Base-by-base conservation (phyloP, 2,888 invertebrate species). In the Ichneumoninae sp. region DNA sequence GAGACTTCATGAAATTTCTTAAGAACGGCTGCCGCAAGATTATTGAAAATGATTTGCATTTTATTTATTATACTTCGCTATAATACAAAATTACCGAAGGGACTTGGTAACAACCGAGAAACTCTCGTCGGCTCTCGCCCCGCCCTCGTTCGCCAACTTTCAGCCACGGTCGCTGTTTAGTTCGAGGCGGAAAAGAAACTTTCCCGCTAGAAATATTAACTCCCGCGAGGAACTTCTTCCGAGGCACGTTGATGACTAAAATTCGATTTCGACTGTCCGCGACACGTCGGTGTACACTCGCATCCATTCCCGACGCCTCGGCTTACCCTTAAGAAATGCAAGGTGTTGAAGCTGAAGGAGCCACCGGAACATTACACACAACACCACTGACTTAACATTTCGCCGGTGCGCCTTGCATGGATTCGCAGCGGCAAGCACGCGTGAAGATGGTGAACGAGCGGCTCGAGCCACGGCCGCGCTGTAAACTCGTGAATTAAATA, bases 401-500 rank as follows among this genome's bases (percentile, higher is more conserved):
- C 71, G 50, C 44, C 44, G 44, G 73, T 66, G 47, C 54, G 57
- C 40, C 47, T 44, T 44, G 66, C 66, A 63, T 40, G 33, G 54
- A 54, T 73, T 66, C 71, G 26, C 26, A 6, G 65, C 30, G 19
- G 44, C 60, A 65, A 22, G 83, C 60, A 44, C 16, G 71, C 63
- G 68, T 26, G 13, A 50, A 70, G 40, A 40, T 63, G 47, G 52
- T 33, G 78, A 54, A 52, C 47, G 16, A 66, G 60, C 13, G 50
- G 22, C 26, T 44, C 57, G 44, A 77, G 65, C 71, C 73, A 54
- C 60, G 66, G 69, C 76, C 26, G 65, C 57, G 68, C 83, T 84
- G 85, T 80, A 83, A 87, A 87, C 87, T 89, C 87, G 83, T 91
- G 89, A 91, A 91, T 90, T 89, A 90, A 88, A 90, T 89, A 91